Percentiles rank a stretch among this genome's conserved stretches.
Evolutionary conservation across 2,113 vertebrate species (phyloP).

Genomic region (Gopherus evgoodei): DNA sequence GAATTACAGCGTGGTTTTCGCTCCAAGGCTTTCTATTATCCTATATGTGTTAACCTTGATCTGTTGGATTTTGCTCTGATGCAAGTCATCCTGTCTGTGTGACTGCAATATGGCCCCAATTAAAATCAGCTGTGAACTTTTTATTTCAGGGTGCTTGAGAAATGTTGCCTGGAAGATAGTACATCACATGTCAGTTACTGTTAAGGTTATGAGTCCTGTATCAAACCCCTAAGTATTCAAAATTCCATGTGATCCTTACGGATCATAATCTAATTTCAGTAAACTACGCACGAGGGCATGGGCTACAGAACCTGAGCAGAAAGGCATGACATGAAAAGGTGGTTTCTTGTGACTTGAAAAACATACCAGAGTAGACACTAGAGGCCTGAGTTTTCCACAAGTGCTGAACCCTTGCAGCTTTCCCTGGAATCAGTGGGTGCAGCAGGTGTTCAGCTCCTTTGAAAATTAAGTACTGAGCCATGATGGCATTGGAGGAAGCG

Average conservation of each 20-base stretch:
- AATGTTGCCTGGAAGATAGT: slow-evolving; percentile 73
- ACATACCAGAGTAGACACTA: not conserved
- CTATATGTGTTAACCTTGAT: slow-evolving; percentile 63
- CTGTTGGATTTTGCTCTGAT: slow-evolving; percentile 75
- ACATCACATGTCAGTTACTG: slow-evolving; percentile 81
- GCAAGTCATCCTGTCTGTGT: slow-evolving; percentile 52
- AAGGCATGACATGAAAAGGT: slow-evolving; percentile 54
- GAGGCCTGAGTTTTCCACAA: not conserved
- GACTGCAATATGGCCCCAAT: slow-evolving; percentile 72
- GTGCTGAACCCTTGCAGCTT: not conserved
- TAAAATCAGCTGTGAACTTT: slow-evolving; percentile 68
- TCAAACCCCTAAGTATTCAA: slow-evolving; percentile 74
- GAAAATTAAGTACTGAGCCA: not conserved
- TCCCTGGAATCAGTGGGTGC: not conserved
- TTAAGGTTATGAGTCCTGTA: slow-evolving; percentile 73
- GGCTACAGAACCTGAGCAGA: slow-evolving; percentile 50
- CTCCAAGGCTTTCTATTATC: slow-evolving; percentile 24
- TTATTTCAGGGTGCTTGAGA: slow-evolving; percentile 77
- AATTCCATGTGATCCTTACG: slow-evolving; percentile 58
- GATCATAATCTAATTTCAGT: slow-evolving; percentile 73
- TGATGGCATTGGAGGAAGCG: not conserved
- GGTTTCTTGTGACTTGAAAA: slow-evolving; percentile 26
- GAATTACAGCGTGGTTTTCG: slow-evolving; percentile 30
- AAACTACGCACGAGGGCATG: slow-evolving; percentile 73
- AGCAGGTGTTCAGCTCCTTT: not conserved